Evolutionary conservation across 1,140 invertebrate genomes (phyloP), one percentile per base, ranked within the genome.

Genomic region (Stenopsyche tienmushanensis): DNA sequence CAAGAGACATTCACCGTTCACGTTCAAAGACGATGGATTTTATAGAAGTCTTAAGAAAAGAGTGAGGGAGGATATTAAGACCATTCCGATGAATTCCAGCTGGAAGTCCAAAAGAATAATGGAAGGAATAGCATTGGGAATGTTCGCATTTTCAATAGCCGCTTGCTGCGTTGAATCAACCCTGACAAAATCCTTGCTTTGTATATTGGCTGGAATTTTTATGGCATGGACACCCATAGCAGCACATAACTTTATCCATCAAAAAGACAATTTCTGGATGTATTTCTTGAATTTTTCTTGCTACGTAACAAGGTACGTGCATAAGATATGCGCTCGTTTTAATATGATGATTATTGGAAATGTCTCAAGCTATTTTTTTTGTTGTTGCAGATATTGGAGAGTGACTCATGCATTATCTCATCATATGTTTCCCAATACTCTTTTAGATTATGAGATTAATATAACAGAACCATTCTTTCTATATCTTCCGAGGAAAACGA

Each of bases 161-260:
- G 9, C 20, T 24, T 53, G 18, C 15, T 21, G 20, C 13, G 9
- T 9, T 20, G 23, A 9, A 15, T 13, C 8, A 15, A 57, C 34
- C 8, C 34, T 5, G 23, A 5, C n/a, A 10, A 57, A 63, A 20
- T 10, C 23, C 3, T 9, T 49, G 7, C 17, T 52, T 7, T 17
- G 47, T 21, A 21, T 63, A 1, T 13, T 62, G 1, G 60, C 49
- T 20, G 49, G 25, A 85, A 2, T 74, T 82, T 21, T 62, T 15
- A 73, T 92, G 0, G 75, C 78, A 25, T 83, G 85, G 73, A 77
- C 83, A 0, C 76, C 80, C 8, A 81, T 87, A 23, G 80, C 78
- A 13, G 84, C 85, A 0, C 92, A 94, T 73, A 94, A 94, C 75
- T 94, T 90, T 72, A 87, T 93, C 47, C 92, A 94, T 73, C 83